Percentiles rank a stretch among this genome's conserved stretches.
Conservation (phyloP, 2,888 invertebrate genomes). For the Pyrrhosoma nymphula region DNA sequence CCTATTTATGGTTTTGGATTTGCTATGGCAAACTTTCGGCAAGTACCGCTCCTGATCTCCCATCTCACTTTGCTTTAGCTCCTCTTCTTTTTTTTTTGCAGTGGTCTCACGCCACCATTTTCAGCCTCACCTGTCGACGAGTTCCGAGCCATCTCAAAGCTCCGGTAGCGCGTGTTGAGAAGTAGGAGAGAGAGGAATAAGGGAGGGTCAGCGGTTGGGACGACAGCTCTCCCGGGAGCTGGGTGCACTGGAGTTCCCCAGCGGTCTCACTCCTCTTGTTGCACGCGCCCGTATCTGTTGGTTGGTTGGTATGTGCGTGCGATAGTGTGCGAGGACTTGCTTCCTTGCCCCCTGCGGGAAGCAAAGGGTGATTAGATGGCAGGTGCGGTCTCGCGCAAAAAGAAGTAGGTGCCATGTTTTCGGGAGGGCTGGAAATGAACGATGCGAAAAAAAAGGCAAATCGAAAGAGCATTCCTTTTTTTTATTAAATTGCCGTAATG, state of each 20-base stretch:
- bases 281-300: background rate
- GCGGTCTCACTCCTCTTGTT: background rate
- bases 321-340: background rate
- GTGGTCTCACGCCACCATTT: background rate
- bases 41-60: no score
- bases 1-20: no score
- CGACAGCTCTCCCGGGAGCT: background rate
- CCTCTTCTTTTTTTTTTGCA: background rate
- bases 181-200: background rate
- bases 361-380: background rate
- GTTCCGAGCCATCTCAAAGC: background rate
- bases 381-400: conserved; percentile 8
- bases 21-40: background rate
- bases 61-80: background rate
- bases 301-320: background rate
- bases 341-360: background rate
- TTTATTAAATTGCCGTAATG: background rate
- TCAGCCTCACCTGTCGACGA: conserved; percentile 13
- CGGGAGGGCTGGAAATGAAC: background rate
- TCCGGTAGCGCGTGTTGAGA: background rate
- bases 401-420: background rate
- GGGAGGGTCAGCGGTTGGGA: background rate
- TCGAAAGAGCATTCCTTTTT: background rate
- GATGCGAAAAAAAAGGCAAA: background rate
- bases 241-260: background rate